Evolutionary conservation across 2,888 invertebrate species (phyloP), one percentile per base, ranked within the genome.

Genomic region (Dione juno): DNA sequence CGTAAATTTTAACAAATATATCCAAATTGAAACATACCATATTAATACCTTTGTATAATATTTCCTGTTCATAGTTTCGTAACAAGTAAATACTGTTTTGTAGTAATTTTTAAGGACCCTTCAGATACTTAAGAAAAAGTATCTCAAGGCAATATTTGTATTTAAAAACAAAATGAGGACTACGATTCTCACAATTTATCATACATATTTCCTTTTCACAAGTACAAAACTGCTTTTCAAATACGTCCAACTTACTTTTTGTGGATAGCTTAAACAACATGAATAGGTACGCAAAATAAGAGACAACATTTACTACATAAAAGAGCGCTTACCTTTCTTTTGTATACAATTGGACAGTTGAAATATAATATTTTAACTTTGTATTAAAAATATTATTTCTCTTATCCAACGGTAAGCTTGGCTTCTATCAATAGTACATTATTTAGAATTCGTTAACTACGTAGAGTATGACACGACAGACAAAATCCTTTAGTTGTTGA

Each of bases 241-340:
- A 61, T 35, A 61, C 11, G 28, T 59, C 28, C 28, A 28, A 21
- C 43, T 61, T 61, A 16, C 14, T 43, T 35, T 35, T 14, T 45
- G 28, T n/a, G 45, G 28, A 28, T 21, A 28, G 61, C 45, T 61
- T 61, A 61, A 61, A 61, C 16, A 35, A 35, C 16, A 35, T 61
- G 45, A 45, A 45, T 61, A 16, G 28, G 45, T 28, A n/a, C 43
- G 35, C 35, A 61, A 28, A 61, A 45, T 35, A 45, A 61, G 59
- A 61, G 59, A 45, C 59, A 59, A 59, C 59, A 43, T 61, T 61
- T 28, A 43, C 59, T 28, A 28, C n/a, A 61, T 2, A 45, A 61
- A 61, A 45, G 16, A 61, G 16, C 45, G 61, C 35, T 45, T 61
- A 35, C 28, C 35, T 61, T 45, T 61, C 28, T 61, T 45, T 61